phyloP scores from a whole-genome alignment of 2,888 invertebrate species.

The Allacma fusca region DNA sequence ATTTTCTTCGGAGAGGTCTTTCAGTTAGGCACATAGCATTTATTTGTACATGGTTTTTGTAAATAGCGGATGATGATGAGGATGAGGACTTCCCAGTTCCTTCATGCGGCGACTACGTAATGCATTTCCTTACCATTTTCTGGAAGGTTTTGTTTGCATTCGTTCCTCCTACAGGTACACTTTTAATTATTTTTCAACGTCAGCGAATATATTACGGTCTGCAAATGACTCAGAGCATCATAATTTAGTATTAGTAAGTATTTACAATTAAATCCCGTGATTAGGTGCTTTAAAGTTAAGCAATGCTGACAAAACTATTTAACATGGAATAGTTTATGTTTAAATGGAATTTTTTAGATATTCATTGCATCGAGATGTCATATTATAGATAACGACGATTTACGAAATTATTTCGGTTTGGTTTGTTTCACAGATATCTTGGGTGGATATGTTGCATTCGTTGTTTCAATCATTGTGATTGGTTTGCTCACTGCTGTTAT shows the following conservation, averaged over 20 bases:
- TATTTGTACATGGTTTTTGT: no score
- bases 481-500: slow-evolving; percentile 95
- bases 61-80: slow-evolving; percentile 66
- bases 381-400: no score
- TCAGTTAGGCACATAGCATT: no score
- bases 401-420: neutral
- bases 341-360: no score
- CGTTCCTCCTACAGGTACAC: slow-evolving; percentile 92
- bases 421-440: slow-evolving; percentile 75
- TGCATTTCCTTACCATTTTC: slow-evolving; percentile 95
- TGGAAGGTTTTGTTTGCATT: slow-evolving; percentile 99
- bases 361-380: no score
- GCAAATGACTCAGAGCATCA: neutral
- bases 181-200: no score
- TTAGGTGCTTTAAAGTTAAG: no score
- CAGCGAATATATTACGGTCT: no score
- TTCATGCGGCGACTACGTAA: slow-evolving; percentile 89
- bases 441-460: slow-evolving; percentile 95
- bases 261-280: no score
- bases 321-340: no score
- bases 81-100: slow-evolving; percentile 69
- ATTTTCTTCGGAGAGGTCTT: no score
- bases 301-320: no score
- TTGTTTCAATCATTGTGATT: slow-evolving; percentile 89
- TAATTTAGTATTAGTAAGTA: neutral